Percentiles rank a stretch among this genome's conserved stretches.
phyloP scores from a whole-genome alignment of 2,113 vertebrate species.

The Hydrolagus affinis region DNA sequence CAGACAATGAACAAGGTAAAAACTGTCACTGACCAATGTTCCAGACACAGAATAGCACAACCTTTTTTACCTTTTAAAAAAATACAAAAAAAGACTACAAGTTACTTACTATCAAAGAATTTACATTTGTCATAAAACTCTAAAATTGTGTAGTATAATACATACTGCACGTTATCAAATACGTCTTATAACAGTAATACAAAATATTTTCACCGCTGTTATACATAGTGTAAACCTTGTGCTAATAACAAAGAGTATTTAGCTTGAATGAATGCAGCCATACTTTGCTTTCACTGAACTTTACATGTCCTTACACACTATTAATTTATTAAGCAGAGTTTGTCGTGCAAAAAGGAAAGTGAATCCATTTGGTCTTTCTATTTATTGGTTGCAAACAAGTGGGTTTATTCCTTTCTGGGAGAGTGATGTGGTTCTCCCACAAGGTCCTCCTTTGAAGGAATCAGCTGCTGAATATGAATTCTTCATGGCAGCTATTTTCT shows the following conservation, averaged over 20 bases:
- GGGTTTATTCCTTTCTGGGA: neutral
- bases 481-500: constrained; percentile 64
- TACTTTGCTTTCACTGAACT: constrained; percentile 53
- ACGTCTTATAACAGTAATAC: constrained; percentile 49
- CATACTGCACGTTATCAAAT: constrained; percentile 58
- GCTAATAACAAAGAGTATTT: constrained; percentile 43
- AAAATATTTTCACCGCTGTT: constrained; percentile 59
- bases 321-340: constrained; percentile 52
- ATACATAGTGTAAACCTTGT: constrained; percentile 47
- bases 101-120: constrained; percentile 52
- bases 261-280: constrained; percentile 65
- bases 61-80: constrained; percentile 48
- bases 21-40: constrained; percentile 57
- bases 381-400: constrained; percentile 42
- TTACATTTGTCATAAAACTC: constrained; percentile 43
- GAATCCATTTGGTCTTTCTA: constrained; percentile 77
- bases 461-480: constrained; percentile 20
- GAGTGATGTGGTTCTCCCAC: neutral
- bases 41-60: constrained; percentile 57
- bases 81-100: constrained; percentile 52
- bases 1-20: constrained; percentile 56
- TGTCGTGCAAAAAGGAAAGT: constrained; percentile 57
- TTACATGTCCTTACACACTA: constrained; percentile 70
- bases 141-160: constrained; percentile 55
- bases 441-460: neutral